Base-by-base conservation (phyloP, 2,113 vertebrate species). In the Pithys albifrons region DNA sequence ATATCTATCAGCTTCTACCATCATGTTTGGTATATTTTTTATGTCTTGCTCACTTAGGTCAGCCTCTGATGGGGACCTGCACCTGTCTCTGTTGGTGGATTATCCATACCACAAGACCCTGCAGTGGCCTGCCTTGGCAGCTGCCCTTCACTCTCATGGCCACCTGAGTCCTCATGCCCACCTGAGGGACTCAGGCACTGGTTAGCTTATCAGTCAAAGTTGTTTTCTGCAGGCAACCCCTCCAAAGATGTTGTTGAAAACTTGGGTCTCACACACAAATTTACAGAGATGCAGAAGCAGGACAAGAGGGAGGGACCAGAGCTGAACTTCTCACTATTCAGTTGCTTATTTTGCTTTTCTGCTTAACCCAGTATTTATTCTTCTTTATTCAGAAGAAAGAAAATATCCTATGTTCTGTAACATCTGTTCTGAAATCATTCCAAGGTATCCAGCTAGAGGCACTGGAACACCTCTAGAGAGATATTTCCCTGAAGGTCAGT, bases 81-180 rank as follows among this genome's bases (percentile, higher is more conserved):
- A 75, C 16, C 19, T 2, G 1, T 14, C 45, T 58, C 35, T 23
- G 14, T 25, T n/a, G 28, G 10, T 48, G 11, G 14, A 2, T 41
- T 51, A 16, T 29, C 33, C 33, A 3, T 15, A 19, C 29, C 3
- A 1, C 1, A 9, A 65, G 39, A 39, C 35, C 3, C 10, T 17
- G 27, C 0, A 6, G n/a, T n/a, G 11, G 10, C 20, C 29, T 43
- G 69, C 22, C 29, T 39, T 66, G 41, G 6, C 27, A 80, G 37
- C 52, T 62, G 45, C 35, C 5, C 1, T 1, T 0, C 14, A 25
- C 45, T 2, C 14, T 49, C 5, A 6, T 6, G 16, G 16, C 27
- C 59, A 33, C 18, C 1, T 27, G 49, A 2, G 15, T 14, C 61
- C 11, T 41, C 39, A 41, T 41, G 39, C 39, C 39, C 39, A 57